Percentiles rank a stretch among this genome's conserved stretches.
These are phyloP conservation scores for Tanytarsus gracilentus DNA, from an alignment of 2,888 invertebrate genomes.

Conservation along the genomic window DNA sequence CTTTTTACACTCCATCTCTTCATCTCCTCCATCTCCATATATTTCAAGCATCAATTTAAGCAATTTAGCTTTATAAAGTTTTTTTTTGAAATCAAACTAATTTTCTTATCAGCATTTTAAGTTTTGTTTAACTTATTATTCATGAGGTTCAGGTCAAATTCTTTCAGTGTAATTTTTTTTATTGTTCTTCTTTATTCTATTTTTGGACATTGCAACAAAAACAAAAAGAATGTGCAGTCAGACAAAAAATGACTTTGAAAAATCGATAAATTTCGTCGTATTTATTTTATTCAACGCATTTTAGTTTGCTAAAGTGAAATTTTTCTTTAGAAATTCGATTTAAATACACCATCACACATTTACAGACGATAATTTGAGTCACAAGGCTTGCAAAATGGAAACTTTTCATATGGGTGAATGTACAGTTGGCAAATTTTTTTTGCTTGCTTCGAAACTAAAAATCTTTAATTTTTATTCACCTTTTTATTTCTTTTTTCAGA, in stretches of 20 bases:
- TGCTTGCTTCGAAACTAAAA: not conserved
- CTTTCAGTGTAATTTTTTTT: no score
- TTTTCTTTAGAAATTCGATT: not conserved
- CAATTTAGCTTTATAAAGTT: not conserved
- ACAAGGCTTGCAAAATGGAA: conserved; percentile 11
- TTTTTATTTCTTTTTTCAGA: conserved; percentile 7
- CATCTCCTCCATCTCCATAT: not conserved
- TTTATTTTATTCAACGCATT: not conserved
- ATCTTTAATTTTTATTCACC: conserved; percentile 11
- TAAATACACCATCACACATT: conserved; percentile 1
- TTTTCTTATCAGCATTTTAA: conserved; percentile 28
- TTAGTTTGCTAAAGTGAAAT: not conserved
- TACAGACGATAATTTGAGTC: no score
- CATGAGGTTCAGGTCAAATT: no score
- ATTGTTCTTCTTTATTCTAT: not conserved
- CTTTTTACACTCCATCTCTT: not conserved
- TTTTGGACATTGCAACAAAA: not conserved
- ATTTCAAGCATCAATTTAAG: not conserved
- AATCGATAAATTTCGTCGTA: conserved; percentile 22
- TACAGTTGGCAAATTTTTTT: conserved; percentile 24
- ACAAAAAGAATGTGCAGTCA: not conserved
- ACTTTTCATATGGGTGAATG: conserved; percentile 15
- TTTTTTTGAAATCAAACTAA: conserved; percentile 24
- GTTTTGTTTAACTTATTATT: no score
- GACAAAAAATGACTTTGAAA: conserved; percentile 10